Evolutionary conservation across 2,113 vertebrate genomes (phyloP), one percentile per base, ranked within the genome.

Genomic region (Atractosteus spatula): DNA sequence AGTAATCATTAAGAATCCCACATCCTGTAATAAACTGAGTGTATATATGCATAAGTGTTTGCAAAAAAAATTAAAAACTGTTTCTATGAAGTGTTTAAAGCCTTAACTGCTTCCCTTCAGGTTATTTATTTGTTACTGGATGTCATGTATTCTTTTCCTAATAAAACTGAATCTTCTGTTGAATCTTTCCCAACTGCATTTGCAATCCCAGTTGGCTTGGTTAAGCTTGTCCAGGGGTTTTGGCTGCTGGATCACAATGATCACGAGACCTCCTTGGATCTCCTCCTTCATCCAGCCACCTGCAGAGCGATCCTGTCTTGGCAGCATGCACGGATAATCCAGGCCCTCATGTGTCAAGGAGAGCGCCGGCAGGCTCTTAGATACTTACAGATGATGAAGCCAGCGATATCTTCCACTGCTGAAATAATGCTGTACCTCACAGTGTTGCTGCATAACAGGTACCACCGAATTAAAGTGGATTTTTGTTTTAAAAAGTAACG

Each of bases 241-340:
- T 99, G 97, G 97, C 90, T 97, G 59, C 89, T 99, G 72, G 97
- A 99, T 85, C 97, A 97, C 80, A 92, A 88, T 70, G 95, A 98
- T 78, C 94, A 94, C 64, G 94, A 96, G 97, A 95, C 89, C 81
- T 91, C 95, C 1, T 88, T 99, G 80, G 92, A 94, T 74, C 90
- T 96, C 79, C 90, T 99, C 3, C 88, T 98, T 70, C 95, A 99
- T 74, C 97, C 97, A 2, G 86, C 94, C 67, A 92, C 95, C 10
- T 87, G 90, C 82, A 91, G 88, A 64, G 91, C 92, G 55, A 82
- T 91, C 69, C 91, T 89, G 79, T 70, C 87, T 0, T 99, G 97
- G 97, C 97, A 98, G 41, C 96, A 98, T 29, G 84, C 74, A 77
- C 94, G 93, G 3, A 90, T 98, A 62, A 84, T 97, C 70, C 92